phyloP scores from a whole-genome alignment of 2,113 vertebrate species.

The Thunnus thynnus region DNA sequence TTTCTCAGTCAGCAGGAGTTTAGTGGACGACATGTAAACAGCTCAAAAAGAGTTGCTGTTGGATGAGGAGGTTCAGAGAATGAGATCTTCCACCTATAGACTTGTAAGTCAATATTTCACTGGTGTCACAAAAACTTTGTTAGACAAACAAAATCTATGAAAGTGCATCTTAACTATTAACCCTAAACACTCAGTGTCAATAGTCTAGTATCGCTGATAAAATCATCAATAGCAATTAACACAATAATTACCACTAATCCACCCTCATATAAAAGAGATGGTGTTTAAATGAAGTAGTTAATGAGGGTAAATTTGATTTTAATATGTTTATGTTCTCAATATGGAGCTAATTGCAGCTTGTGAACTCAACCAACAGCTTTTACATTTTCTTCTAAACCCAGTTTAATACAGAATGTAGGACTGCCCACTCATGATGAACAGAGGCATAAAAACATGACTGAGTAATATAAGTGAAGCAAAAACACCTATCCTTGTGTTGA shows the following conservation, averaged over 20 bases:
- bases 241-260: neutral
- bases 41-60: neutral
- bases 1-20: neutral
- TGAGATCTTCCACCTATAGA: neutral
- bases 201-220: neutral
- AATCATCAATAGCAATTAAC: slow-evolving; percentile 15
- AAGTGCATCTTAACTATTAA: neutral
- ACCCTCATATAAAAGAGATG: neutral
- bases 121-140: too few species aligned
- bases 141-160: too few species aligned
- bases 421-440: too few species aligned
- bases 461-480: too few species aligned
- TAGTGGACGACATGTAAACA: neutral
- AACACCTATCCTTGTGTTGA: too few species aligned
- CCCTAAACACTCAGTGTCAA: neutral
- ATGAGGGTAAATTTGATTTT: slow-evolving; percentile 5
- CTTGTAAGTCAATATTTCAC: too few species aligned
- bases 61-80: neutral
- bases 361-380: neutral
- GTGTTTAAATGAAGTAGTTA: neutral
- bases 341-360: neutral
- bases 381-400: too few species aligned
- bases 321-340: neutral
- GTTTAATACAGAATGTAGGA: too few species aligned
- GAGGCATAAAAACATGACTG: too few species aligned